phyloP scores from a whole-genome alignment of 2,888 invertebrate genomes.

The Mythimna vitellina region DNA sequence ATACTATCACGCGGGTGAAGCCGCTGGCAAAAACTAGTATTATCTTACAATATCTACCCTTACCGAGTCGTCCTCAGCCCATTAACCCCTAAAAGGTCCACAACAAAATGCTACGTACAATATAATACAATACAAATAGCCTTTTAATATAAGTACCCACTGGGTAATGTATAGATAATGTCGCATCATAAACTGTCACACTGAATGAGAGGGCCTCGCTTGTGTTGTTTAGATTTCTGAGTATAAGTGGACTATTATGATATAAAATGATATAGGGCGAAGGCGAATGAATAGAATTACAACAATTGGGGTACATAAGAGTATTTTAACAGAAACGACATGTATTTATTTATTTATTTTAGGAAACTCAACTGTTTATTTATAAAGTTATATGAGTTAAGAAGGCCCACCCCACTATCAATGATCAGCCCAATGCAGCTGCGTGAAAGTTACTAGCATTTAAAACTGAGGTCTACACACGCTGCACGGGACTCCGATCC shows the following conservation, averaged over 20 bases:
- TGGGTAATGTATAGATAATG: constrained; percentile 53
- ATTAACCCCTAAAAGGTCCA: constrained; percentile 38
- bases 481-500: too few species aligned
- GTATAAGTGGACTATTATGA: constrained; percentile 4
- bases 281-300: not conserved
- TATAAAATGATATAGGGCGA: not conserved
- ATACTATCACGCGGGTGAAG: too few species aligned
- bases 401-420: too few species aligned
- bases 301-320: not conserved
- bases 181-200: constrained; percentile 55
- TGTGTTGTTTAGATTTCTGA: constrained; percentile 4
- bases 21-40: too few species aligned
- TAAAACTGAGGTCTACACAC: too few species aligned
- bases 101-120: constrained; percentile 30
- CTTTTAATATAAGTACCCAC: constrained; percentile 37
- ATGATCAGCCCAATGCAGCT: too few species aligned
- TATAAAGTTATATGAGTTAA: too few species aligned
- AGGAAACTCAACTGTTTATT: too few species aligned
- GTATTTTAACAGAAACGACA: not conserved
- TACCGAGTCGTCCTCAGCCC: constrained; percentile 16
- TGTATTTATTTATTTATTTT: too few species aligned
- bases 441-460: too few species aligned
- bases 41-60: not conserved
- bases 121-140: constrained; percentile 6
- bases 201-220: constrained; percentile 61